Percentiles rank a stretch among this genome's conserved stretches.
Conservation (phyloP, 2,113 vertebrate genomes). For the Bungarus multicinctus region DNA sequence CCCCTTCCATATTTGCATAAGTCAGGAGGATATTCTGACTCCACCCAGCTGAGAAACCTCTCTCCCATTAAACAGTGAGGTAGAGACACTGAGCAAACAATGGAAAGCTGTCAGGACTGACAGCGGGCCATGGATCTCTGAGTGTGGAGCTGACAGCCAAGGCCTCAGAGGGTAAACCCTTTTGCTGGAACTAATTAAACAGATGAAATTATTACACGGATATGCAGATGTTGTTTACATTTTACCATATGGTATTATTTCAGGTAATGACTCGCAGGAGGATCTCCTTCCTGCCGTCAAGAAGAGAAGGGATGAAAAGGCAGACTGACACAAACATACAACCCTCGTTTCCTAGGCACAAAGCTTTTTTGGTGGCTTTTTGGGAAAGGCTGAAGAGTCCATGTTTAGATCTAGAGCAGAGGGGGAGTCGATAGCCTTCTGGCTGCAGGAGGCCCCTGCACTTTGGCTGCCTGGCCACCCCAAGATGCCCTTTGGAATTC, state of each 20-base stretch:
- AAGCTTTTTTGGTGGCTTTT: background rate
- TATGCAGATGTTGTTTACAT: slow-evolving; percentile 99
- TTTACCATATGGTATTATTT: slow-evolving; percentile 99
- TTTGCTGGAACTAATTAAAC: slow-evolving; percentile 99
- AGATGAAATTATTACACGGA: slow-evolving; percentile 99
- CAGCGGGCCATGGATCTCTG: slow-evolving; percentile 88
- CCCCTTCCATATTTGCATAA: slow-evolving; percentile 70
- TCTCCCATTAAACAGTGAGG: slow-evolving; percentile 81
- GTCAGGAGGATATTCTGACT: slow-evolving; percentile 65
- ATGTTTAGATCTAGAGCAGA: background rate
- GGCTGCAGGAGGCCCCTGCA: background rate
- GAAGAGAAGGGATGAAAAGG: slow-evolving; percentile 80
- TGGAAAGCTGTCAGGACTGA: slow-evolving; percentile 87
- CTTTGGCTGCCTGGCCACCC: background rate
- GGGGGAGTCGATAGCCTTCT: background rate
- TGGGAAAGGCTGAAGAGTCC: background rate
- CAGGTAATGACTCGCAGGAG: slow-evolving; percentile 95
- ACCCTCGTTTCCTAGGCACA: slow-evolving; percentile 77
- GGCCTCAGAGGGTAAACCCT: slow-evolving; percentile 98
- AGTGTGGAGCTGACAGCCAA: slow-evolving; percentile 87
- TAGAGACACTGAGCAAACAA: slow-evolving; percentile 82
- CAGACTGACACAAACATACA: slow-evolving; percentile 37
- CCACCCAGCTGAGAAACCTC: slow-evolving; percentile 80
- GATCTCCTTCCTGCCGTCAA: slow-evolving; percentile 88
- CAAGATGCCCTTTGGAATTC: background rate